Base-by-base conservation (phyloP, 2,797 vertebrate species). In the Eospalax fontanierii region DNA sequence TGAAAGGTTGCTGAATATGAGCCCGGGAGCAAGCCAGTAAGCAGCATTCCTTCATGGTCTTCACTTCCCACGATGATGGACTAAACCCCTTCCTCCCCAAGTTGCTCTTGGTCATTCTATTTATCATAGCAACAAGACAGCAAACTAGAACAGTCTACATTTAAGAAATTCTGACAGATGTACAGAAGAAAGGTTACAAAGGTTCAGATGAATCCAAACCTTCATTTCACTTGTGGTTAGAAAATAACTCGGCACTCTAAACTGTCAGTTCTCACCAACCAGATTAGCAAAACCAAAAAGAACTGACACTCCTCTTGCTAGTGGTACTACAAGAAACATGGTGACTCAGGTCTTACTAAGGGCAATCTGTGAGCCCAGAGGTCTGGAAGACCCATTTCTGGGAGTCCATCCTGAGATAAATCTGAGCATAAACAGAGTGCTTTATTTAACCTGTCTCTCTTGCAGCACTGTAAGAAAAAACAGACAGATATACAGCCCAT, bases 101-200 rank as follows among this genome's bases (percentile, higher is more conserved):
- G 50, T 54, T 54, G 50, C 50, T 54, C 14, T 54, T 54, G 50
- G 12, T 54, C 50, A 54, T 9, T 9, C 2, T 54, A 2, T 54
- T 54, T 54, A 54, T 54, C 14, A 54, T 54, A 54, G 50, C 8
- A 54, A 54, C 12, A 54, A 54, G 50, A 54, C 50, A 54, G 50
- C 12, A 54, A 54, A 54, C 8, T 54, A 54, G 50, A 54, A 54
- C 50, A 54, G 50, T 54, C 65, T 54, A n/a, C 75, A 93, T 95
- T 93, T 94, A 95, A 94, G 80, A 94, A 46, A 94, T 86, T 89
- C 85, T 81, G 86, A 93, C 33, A 93, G 89, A 89, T 75, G 33
- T 59, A 68, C 33, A 63, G 35, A 82, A 61, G 84, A 93, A 89
- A 95, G 68, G 87, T 80, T 70, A 73, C 28, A 59, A 84, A 86